phyloP scores from a whole-genome alignment of 1,140 invertebrate genomes.

The Archegozetes longisetosus region DNA sequence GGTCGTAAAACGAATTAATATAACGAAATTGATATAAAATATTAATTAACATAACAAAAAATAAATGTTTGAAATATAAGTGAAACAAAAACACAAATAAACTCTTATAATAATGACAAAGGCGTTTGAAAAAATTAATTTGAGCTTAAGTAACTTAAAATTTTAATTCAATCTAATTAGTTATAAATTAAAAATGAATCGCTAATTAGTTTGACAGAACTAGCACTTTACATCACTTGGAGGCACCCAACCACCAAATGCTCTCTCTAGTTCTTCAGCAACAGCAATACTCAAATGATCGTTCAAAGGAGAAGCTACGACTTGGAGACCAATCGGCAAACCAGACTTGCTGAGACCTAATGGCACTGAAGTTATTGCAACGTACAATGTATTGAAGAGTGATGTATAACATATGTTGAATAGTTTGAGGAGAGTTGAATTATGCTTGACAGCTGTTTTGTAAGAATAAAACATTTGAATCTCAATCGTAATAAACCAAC shows the following conservation, averaged over 20 bases:
- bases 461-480: background rate
- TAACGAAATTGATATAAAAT: too few species aligned
- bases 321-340: slow-evolving; percentile 32
- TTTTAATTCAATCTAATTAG: too few species aligned
- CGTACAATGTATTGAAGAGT: slow-evolving; percentile 30
- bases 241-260: slow-evolving; percentile 26
- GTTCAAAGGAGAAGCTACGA: slow-evolving; percentile 26
- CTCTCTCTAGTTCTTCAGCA: slow-evolving; percentile 25
- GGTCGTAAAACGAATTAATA: too few species aligned
- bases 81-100: too few species aligned
- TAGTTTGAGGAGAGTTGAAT: slow-evolving; percentile 53
- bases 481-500: slow-evolving; percentile 19
- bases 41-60: too few species aligned
- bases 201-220: background rate
- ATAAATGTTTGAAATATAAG: too few species aligned
- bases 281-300: slow-evolving; percentile 24
- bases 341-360: slow-evolving; percentile 30
- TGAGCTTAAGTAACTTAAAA: too few species aligned
- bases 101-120: too few species aligned
- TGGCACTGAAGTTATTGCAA: slow-evolving; percentile 32
- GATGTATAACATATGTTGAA: slow-evolving; percentile 70
- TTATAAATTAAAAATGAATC: too few species aligned
- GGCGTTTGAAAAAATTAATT: too few species aligned
- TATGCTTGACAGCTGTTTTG: slow-evolving; percentile 59
- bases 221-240: too few species aligned